Evolutionary conservation across 92 coral and sea anemone genomes (phyloP), one percentile per base, ranked within the genome.

Genomic region (Porites lobata): DNA sequence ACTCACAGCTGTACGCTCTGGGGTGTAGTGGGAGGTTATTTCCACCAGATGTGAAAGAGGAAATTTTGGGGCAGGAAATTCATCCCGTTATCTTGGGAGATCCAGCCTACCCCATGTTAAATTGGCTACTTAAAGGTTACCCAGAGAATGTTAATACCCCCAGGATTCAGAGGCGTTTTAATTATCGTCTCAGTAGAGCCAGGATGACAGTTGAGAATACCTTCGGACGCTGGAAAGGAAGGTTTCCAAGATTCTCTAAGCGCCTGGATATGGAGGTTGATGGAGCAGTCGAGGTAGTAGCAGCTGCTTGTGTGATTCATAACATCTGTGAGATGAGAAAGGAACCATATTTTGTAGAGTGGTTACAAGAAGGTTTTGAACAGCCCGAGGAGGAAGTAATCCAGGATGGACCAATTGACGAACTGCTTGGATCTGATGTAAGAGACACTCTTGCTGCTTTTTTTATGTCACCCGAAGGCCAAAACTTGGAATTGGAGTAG

Each of bases 201-300:
- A 57, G 88, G 50, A 90, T 90, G 93, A 90, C 90, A 26, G 85
- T 89, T 9, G 89, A 89, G 17, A 66, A 89, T 85, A 89, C 92
- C 6, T 90, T 90, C 74, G 93, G 93, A 0, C 72, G 67, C 4
- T 90, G 90, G 93, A 90, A 90, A 74, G 93, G 93, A 43, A 63
- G 83, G n/a, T 90, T 79, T 52, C 75, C 76, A 10, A 67, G 93
- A 56, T 90, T 29, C 85, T 64, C 52, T 29, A 90, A 90, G 62
- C 83, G 88, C 22, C 78, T 86, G 8, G 93, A 90, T 15, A 86
- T 86, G 90, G 63, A 78, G 1, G 85, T 86, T 65, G 38, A 53
- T 1, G 32, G 32, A 29, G 32, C 32, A 5, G 9, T 21, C 38
- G 66, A 14, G 78, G 6, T 68, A 10, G 69, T 32, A n/a, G 7